Percentiles rank a stretch among this genome's conserved stretches.
Evolutionary conservation across 2,888 invertebrate genomes (phyloP).

Genomic region (Tipula lateralis): DNA sequence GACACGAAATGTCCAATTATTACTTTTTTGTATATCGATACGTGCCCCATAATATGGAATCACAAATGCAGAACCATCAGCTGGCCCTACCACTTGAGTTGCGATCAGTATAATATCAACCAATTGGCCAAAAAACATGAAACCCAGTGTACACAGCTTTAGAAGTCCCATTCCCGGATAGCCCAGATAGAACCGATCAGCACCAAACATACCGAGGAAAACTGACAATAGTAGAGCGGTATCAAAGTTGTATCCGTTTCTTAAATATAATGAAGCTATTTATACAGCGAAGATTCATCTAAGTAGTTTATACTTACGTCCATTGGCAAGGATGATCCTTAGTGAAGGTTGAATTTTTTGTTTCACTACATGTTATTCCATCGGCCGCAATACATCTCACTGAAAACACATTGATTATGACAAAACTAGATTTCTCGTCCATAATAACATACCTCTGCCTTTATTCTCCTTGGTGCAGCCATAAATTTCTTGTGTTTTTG

Average conservation of each 20-base stretch:
- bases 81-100: slow-evolving; percentile 75
- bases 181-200: slow-evolving; percentile 96
- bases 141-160: slow-evolving; percentile 93
- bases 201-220: slow-evolving; percentile 96
- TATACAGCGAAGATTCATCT: neutral
- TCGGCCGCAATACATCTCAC: slow-evolving; percentile 79
- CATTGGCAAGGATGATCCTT: slow-evolving; percentile 85
- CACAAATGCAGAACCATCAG: slow-evolving; percentile 91
- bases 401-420: slow-evolving; percentile 42
- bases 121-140: slow-evolving; percentile 92
- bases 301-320: slow-evolving; percentile 67
- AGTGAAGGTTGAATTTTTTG: slow-evolving; percentile 73
- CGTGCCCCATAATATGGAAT: slow-evolving; percentile 91
- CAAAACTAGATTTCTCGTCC: slow-evolving; percentile 26
- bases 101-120: slow-evolving; percentile 84
- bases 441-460: slow-evolving; percentile 63
- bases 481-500: slow-evolving; percentile 78
- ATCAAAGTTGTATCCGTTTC: slow-evolving; percentile 92
- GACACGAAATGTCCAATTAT: slow-evolving; percentile 78
- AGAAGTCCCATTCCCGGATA: slow-evolving; percentile 93
- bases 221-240: slow-evolving; percentile 88
- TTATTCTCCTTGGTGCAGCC: slow-evolving; percentile 75
- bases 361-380: slow-evolving; percentile 74
- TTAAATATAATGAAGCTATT: too few relatives aligned
- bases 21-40: slow-evolving; percentile 70